These are phyloP conservation scores for Bothrops jararaca DNA, from an alignment of 2,113 vertebrate species.

Conservation along the genomic window DNA sequence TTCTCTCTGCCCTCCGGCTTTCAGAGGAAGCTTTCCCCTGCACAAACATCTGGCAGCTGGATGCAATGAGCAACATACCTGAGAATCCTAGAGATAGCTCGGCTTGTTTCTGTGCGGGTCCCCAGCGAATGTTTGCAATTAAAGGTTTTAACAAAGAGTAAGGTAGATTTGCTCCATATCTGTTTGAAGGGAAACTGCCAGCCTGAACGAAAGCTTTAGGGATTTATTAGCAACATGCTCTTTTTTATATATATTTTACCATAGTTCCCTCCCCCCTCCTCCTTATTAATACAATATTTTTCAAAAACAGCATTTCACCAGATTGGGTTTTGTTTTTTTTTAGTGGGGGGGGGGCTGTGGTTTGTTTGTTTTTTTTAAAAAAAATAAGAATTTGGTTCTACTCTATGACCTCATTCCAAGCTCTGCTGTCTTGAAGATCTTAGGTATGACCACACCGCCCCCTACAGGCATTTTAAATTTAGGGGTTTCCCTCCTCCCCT, in stretches of 20 bases:
- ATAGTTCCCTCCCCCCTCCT: background rate
- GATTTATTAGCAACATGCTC: slow-evolving; percentile 31
- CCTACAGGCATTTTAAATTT: slow-evolving; percentile 7
- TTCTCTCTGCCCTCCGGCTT: background rate
- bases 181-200: slow-evolving; percentile 33
- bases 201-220: background rate
- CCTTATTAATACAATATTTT: slow-evolving; percentile 17
- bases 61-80: background rate
- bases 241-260: background rate
- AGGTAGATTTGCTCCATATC: background rate
- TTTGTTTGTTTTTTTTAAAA: rapidly evolving
- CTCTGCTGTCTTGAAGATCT: background rate
- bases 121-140: background rate
- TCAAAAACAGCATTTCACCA: background rate
- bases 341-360: too few relatives aligned
- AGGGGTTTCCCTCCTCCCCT: slow-evolving; percentile 6
- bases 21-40: background rate
- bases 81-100: background rate
- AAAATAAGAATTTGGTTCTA: background rate
- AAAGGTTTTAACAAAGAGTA: background rate
- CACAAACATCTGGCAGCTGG: background rate
- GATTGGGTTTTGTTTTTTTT: background rate
- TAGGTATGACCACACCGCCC: background rate
- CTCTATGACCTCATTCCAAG: slow-evolving; percentile 16
- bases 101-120: background rate